phyloP scores from a whole-genome alignment of 2,797 vertebrate genomes.

The Ceyx erithaca region DNA sequence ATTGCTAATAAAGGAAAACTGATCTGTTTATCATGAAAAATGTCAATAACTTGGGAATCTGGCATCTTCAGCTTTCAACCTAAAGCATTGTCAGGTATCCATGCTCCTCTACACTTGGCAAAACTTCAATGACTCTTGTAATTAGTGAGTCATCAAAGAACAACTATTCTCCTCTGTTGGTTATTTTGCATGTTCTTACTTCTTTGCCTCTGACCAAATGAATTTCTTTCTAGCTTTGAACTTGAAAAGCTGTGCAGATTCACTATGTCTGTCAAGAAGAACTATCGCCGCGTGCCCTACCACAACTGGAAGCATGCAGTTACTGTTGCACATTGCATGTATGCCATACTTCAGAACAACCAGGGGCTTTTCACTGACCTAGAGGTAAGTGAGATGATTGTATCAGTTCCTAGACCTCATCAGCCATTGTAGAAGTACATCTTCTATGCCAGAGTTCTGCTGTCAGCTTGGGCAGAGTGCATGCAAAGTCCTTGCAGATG shows the following conservation, averaged over 20 bases:
- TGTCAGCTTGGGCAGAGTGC: background rate
- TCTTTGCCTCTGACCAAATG: background rate
- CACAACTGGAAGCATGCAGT: constrained; percentile 99
- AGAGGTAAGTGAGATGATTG: constrained; percentile 82
- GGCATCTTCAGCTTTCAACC: background rate
- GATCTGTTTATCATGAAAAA: background rate
- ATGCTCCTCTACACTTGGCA: background rate
- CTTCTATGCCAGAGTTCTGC: background rate
- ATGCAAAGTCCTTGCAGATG: background rate
- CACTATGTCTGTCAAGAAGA: constrained; percentile 98
- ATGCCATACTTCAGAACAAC: constrained; percentile 92
- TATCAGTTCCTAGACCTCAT: background rate
- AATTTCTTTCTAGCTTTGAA: constrained; percentile 86
- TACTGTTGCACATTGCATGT: constrained; percentile 98
- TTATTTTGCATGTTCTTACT: background rate
- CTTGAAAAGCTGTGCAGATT: constrained; percentile 97
- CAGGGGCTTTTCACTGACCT: constrained; percentile 91
- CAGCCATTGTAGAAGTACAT: background rate
- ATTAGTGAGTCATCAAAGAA: background rate
- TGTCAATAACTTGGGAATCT: background rate
- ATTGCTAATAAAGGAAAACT: background rate
- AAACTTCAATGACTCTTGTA: background rate
- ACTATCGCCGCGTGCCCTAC: constrained; percentile 97
- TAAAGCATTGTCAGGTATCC: background rate
- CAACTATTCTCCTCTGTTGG: background rate